phyloP scores from a whole-genome alignment of 2,113 vertebrate genomes.

The Coreoperca whiteheadi region DNA sequence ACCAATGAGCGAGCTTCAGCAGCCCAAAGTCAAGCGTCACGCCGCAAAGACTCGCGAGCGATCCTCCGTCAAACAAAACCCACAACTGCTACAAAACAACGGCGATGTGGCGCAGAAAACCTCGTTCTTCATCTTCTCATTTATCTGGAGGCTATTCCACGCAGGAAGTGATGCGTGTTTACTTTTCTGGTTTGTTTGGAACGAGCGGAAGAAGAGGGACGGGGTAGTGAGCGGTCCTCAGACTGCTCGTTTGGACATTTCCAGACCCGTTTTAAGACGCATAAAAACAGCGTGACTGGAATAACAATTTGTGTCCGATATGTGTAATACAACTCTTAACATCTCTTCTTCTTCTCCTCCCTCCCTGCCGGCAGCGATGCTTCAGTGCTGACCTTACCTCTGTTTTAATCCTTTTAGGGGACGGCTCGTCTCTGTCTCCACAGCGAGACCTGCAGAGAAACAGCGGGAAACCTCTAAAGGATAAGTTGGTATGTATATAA shows the following conservation, averaged over 20 bases:
- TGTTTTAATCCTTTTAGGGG: conserved; percentile 96
- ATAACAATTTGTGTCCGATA: too few relatives aligned
- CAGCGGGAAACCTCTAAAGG: background rate
- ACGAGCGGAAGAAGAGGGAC: background rate
- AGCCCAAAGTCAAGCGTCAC: background rate
- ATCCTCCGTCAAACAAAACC: too few relatives aligned
- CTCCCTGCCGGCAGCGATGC: background rate
- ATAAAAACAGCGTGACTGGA: too few relatives aligned
- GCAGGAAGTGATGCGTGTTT: background rate
- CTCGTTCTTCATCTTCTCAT: too few relatives aligned
- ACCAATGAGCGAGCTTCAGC: background rate
- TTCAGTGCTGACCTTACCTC: conserved; percentile 84
- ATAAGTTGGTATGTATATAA: too few relatives aligned
- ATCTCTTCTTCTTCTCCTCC: too few relatives aligned
- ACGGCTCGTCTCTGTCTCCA: conserved; percentile 93
- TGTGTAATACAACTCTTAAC: too few relatives aligned
- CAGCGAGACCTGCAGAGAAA: conserved; percentile 89
- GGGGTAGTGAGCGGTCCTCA: background rate
- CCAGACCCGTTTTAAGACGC: too few relatives aligned
- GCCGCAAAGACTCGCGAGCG: background rate
- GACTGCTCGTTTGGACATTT: too few relatives aligned
- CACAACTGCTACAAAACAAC: too few relatives aligned
- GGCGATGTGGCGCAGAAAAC: too few relatives aligned
- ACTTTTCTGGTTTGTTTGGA: background rate
- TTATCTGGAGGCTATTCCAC: background rate